These are phyloP conservation scores for Hyalella azteca DNA, from an alignment of 2,888 invertebrate genomes.

Conservation along the genomic window DNA sequence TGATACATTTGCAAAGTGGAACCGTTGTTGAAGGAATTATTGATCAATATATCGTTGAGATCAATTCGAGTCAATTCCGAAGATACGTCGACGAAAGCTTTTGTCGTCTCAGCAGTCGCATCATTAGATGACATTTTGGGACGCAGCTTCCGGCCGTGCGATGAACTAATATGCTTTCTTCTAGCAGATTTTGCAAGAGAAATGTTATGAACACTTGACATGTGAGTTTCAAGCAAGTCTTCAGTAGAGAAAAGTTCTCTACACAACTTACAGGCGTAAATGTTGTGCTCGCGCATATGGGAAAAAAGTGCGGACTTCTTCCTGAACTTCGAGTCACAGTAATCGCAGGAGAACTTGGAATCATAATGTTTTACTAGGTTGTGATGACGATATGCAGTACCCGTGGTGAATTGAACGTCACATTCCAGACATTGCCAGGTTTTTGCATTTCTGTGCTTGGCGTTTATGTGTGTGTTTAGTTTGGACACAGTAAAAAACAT, in stretches of 20 bases:
- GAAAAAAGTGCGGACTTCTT: conserved; percentile 47
- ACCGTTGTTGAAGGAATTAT: background rate
- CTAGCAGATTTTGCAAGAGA: background rate
- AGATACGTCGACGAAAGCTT: background rate
- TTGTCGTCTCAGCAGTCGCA: background rate
- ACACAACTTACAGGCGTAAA: conserved; percentile 47
- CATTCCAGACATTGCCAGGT: conserved; percentile 53
- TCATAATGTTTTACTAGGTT: conserved; percentile 50
- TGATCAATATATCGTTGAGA: conserved; percentile 3
- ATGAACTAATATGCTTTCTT: background rate
- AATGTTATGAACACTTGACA: conserved; percentile 9
- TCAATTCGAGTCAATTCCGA: conserved; percentile 10
- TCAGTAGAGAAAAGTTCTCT: conserved; percentile 35
- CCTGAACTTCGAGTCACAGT: conserved; percentile 46
- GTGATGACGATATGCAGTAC: conserved; percentile 53
- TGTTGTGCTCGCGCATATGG: conserved; percentile 50
- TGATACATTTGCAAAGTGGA: background rate
- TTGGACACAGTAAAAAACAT: conserved; percentile 57
- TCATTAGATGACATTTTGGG: background rate
- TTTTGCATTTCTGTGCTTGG: conserved; percentile 52
- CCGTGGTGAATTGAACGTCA: conserved; percentile 51
- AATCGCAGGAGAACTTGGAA: conserved; percentile 43
- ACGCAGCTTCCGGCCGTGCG: background rate
- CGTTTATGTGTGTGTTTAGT: conserved; percentile 56
- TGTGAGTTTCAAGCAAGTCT: conserved; percentile 39